A percentile compares a stretch with the other conserved stretches of the same genome.
phyloP scores from a whole-genome alignment of 37 sponge, comb jelly and placozoan genomes.

The Dysidea cf. avara region DNA sequence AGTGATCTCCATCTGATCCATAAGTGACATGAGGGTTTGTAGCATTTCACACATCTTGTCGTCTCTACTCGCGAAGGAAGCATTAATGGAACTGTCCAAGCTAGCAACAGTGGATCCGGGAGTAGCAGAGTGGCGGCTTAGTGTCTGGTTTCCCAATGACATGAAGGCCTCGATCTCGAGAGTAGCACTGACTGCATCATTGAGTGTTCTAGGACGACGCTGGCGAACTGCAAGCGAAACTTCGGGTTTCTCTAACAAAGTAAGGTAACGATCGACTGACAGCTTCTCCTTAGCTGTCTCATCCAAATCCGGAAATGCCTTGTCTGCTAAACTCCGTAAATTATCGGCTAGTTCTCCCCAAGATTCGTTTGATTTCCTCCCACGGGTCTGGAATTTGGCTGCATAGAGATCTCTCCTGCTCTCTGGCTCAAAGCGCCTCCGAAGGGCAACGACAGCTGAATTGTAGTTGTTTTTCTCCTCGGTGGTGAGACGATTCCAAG shows the following conservation, averaged over 20 bases:
- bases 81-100: not conserved
- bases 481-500: not conserved
- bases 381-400: slow-evolving; percentile 4
- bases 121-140: not conserved
- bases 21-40: not conserved
- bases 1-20: not conserved
- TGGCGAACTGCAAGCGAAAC: too few species aligned
- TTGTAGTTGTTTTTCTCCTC: not conserved
- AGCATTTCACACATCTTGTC: not conserved
- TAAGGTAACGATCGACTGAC: too few species aligned
- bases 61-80: not conserved
- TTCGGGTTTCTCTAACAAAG: too few species aligned
- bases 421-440: slow-evolving; percentile 4
- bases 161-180: too few species aligned
- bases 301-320: slow-evolving; percentile 8
- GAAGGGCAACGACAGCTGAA: not conserved
- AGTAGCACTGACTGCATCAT: too few species aligned
- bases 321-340: not conserved
- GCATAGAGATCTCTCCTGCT: slow-evolving; percentile 4
- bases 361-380: not conserved
- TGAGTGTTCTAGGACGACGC: too few species aligned
- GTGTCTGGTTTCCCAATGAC: not conserved
- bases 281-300: not conserved
- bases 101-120: not conserved
- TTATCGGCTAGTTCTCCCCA: slow-evolving; percentile 4